phyloP scores from a whole-genome alignment of 2,113 vertebrate genomes.

The Gavia stellata region DNA sequence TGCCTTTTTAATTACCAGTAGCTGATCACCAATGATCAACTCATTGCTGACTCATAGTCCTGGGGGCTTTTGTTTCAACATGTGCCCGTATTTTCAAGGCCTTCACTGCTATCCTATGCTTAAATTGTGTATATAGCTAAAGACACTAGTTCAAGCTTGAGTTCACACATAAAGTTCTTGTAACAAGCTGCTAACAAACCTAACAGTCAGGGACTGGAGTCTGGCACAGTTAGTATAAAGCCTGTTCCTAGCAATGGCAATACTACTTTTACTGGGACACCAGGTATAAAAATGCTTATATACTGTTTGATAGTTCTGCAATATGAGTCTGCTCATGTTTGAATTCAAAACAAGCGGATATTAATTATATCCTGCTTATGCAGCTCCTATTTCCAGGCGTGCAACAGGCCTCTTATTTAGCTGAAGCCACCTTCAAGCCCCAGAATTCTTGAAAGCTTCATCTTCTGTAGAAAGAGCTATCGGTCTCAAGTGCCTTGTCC shows the following conservation, averaged over 20 bases:
- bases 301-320: background rate
- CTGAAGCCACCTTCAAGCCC: background rate
- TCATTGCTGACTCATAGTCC: background rate
- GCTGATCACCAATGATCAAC: background rate
- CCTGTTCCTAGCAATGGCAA: background rate
- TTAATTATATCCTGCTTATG: background rate
- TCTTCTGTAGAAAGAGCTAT: background rate
- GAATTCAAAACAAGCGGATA: background rate
- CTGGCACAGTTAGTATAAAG: background rate
- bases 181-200: background rate
- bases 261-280: background rate
- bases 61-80: background rate
- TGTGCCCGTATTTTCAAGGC: background rate
- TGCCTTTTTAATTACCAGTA: background rate
- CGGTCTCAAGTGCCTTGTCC: background rate
- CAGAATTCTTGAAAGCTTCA: background rate
- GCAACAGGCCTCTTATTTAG: background rate
- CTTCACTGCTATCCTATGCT: background rate
- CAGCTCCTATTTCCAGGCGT: background rate
- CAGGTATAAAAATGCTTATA: background rate
- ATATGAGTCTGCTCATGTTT: background rate
- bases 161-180: background rate
- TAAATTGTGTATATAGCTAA: background rate
- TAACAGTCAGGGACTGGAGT: background rate
- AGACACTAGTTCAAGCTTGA: background rate